phyloP scores from a whole-genome alignment of 1,140 invertebrate species.

The Drosophila prosaltans region DNA sequence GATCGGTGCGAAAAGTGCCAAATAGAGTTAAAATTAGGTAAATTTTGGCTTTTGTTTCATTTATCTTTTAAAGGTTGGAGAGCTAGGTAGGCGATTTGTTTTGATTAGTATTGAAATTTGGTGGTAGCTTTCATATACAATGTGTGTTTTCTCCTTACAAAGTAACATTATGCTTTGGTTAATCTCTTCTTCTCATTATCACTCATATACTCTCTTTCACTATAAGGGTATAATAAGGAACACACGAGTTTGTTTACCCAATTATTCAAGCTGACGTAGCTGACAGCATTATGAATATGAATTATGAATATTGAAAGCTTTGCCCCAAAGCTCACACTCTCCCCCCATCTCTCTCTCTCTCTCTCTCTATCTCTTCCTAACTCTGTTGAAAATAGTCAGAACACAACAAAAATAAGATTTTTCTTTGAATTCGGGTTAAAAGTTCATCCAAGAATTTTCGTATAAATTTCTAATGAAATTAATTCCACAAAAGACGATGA shows the following conservation, averaged over 20 bases:
- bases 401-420: background rate
- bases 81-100: too few species aligned
- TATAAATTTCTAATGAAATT: constrained; percentile 6
- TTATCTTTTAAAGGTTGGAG: too few species aligned
- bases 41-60: too few species aligned
- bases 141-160: too few species aligned
- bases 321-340: background rate
- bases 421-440: background rate
- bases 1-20: too few species aligned
- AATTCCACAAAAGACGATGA: background rate
- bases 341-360: background rate
- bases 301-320: constrained; percentile 7
- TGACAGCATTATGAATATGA: constrained; percentile 11
- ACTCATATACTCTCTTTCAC: background rate
- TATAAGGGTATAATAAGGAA: background rate
- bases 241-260: constrained; percentile 35
- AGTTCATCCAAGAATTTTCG: background rate
- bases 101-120: too few species aligned
- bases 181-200: too few species aligned
- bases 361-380: background rate
- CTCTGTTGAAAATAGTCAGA: background rate
- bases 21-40: too few species aligned
- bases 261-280: constrained; percentile 8
- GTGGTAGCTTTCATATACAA: too few species aligned
- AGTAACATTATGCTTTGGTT: too few species aligned